phyloP scores from a whole-genome alignment of 2,113 vertebrate genomes.

The Periophthalmus modestus region DNA sequence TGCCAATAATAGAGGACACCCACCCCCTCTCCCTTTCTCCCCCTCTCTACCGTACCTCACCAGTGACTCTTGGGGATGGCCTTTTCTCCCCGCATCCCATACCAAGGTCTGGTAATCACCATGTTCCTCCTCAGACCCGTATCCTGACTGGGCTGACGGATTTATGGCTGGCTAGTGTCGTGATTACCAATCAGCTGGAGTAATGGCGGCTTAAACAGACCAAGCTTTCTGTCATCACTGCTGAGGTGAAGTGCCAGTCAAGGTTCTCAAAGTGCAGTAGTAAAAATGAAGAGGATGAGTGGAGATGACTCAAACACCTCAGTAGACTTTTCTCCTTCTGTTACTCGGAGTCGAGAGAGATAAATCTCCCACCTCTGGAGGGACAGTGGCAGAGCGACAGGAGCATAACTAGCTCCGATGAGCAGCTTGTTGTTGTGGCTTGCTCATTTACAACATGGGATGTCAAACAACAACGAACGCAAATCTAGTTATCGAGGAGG shows the following conservation, averaged over 20 bases:
- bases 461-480: too few species aligned
- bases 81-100: slow-evolving; percentile 42
- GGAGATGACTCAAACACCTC: background rate
- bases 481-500: too few species aligned
- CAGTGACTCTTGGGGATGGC: slow-evolving; percentile 21
- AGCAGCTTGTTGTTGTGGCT: too few species aligned
- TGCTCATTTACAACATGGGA: too few species aligned
- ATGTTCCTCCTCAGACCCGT: slow-evolving; percentile 58
- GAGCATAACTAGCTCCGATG: too few species aligned
- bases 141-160: slow-evolving; percentile 62
- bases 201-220: slow-evolving; percentile 73
- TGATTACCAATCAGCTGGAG: slow-evolving; percentile 77
- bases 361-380: background rate
- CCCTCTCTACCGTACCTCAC: background rate
- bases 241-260: slow-evolving; percentile 10
- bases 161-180: slow-evolving; percentile 67
- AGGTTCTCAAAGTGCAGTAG: background rate
- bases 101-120: slow-evolving; percentile 72
- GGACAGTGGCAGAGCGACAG: too few species aligned
- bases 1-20: slow-evolving; percentile 64
- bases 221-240: slow-evolving; percentile 43
- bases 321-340: background rate
- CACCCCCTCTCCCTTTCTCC: slow-evolving; percentile 1
- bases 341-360: background rate
- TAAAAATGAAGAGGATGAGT: background rate